phyloP scores from a whole-genome alignment of 2,797 vertebrate genomes.

The Epinephelus awoara region DNA sequence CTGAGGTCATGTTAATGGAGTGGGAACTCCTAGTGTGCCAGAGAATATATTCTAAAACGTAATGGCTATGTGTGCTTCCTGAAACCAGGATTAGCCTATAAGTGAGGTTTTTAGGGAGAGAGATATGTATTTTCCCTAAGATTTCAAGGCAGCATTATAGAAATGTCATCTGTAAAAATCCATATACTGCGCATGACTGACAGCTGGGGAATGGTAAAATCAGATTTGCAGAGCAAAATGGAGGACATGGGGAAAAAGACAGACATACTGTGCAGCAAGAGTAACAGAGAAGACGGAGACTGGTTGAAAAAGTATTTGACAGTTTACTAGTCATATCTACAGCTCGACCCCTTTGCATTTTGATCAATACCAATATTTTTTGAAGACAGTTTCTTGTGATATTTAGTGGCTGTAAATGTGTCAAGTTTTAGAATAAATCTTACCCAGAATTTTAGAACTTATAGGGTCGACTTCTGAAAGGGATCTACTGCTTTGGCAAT shows the following conservation, averaged over 20 bases:
- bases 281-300: neutral
- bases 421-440: too few relatives aligned
- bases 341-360: neutral
- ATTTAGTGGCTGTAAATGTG: too few relatives aligned
- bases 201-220: conserved; percentile 7
- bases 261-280: neutral
- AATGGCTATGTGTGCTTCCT: neutral
- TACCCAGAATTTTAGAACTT: too few relatives aligned
- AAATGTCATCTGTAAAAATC: conserved; percentile 30
- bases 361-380: neutral
- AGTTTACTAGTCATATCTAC: neutral
- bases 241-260: neutral
- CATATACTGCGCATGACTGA: conserved; percentile 17
- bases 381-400: neutral
- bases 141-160: conserved; percentile 8
- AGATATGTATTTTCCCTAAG: neutral
- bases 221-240: conserved; percentile 1
- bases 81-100: neutral
- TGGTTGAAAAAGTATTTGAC: neutral
- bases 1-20: conserved; percentile 30
- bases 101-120: neutral
- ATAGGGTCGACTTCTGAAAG: too few relatives aligned
- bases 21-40: conserved; percentile 5
- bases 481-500: neutral
- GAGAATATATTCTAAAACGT: conserved; percentile 9